Conservation (phyloP, 1,140 invertebrate genomes). For the Anoplophora glabripennis region DNA sequence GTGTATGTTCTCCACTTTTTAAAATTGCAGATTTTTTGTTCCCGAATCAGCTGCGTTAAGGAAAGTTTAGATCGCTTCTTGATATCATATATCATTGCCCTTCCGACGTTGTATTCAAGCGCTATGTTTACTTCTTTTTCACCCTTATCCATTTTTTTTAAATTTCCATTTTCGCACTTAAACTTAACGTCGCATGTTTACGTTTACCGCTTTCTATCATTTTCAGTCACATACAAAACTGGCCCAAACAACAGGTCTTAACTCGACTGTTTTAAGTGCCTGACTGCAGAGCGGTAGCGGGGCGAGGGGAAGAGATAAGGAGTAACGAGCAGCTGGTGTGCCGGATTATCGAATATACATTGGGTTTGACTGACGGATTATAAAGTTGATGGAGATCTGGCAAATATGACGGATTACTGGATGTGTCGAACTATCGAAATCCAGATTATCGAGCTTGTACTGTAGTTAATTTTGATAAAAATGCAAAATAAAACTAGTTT, state of each 20-base stretch:
- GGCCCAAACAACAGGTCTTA: background rate
- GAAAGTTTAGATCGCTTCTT: slow-evolving; percentile 1
- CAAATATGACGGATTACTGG: background rate
- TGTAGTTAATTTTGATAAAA: background rate
- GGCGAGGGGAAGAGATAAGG: background rate
- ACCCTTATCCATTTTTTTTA: background rate
- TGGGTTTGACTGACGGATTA: background rate
- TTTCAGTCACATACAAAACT: no score
- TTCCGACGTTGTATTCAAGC: background rate
- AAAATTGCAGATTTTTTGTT: background rate
- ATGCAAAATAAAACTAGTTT: background rate
- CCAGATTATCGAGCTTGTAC: background rate
- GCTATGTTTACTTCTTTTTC: background rate
- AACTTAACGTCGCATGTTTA: background rate
- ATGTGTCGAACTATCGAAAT: background rate
- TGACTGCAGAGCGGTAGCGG: background rate
- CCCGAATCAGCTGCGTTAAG: background rate
- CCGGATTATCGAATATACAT: background rate
- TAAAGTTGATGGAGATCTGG: background rate
- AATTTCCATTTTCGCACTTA: background rate
- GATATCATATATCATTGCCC: background rate
- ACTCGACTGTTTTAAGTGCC: background rate
- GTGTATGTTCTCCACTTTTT: background rate
- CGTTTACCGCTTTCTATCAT: background rate
- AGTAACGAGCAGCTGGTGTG: background rate